Conservation (phyloP, 1,140 invertebrate genomes). For the Plutomurus gul region DNA sequence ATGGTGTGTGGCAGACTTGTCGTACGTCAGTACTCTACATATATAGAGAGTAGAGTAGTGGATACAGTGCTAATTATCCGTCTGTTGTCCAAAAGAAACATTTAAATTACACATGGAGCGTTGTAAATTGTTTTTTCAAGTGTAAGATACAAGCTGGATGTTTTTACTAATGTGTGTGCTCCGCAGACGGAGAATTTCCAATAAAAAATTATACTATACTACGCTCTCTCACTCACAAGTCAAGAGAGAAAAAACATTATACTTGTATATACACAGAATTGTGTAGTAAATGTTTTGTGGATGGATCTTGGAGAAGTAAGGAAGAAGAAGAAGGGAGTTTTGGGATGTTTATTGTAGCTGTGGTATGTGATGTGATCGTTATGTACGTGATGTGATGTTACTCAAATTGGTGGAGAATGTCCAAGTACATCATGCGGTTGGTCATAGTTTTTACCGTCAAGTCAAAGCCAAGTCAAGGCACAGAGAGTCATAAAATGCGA, state of each 20-base stretch:
- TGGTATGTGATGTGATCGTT: background rate
- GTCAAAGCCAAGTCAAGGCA: background rate
- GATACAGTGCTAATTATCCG: background rate
- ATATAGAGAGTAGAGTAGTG: background rate
- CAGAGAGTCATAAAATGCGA: conserved; percentile 23
- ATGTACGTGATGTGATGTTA: background rate
- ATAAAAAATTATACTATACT: too few species aligned
- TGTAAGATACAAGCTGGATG: too few species aligned
- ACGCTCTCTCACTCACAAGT: too few species aligned
- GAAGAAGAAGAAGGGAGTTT: background rate
- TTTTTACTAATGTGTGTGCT: too few species aligned
- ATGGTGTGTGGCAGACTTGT: too few species aligned
- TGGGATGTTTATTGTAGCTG: background rate
- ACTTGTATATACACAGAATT: too few species aligned
- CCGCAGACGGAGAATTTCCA: too few species aligned
- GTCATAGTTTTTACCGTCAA: conserved; percentile 12
- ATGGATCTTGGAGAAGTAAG: background rate
- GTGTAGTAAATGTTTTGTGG: background rate
- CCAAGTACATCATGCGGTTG: background rate
- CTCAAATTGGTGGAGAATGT: background rate
- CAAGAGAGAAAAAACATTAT: too few species aligned
- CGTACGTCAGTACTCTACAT: background rate
- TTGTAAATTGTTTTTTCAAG: too few species aligned
- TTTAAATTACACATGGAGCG: background rate
- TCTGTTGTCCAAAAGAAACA: background rate